Evolutionary conservation across 1,140 invertebrate genomes (phyloP).

Genomic region (Atta texana): DNA sequence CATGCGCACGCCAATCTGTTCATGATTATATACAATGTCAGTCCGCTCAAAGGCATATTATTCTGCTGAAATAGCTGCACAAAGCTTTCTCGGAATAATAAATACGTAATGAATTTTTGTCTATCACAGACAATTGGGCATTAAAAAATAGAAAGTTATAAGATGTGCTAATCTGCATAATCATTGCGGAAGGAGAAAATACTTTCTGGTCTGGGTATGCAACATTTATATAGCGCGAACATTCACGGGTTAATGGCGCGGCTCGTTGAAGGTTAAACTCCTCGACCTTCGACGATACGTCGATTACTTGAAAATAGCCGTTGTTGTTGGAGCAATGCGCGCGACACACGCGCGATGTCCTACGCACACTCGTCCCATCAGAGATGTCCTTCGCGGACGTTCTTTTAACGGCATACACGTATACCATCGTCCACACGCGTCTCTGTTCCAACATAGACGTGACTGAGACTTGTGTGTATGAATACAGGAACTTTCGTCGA

Average conservation of each 20-base stretch:
- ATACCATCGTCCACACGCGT: background rate
- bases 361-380: constrained; percentile 60
- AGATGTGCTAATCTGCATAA: background rate
- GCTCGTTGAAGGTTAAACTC: constrained; percentile 52
- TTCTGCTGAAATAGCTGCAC: background rate
- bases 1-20: constrained; percentile 15
- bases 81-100: background rate
- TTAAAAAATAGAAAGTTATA: background rate
- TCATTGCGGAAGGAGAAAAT: background rate
- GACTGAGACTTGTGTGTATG: constrained; percentile 27
- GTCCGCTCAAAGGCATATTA: background rate
- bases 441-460: constrained; percentile 14
- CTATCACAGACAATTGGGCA: background rate
- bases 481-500: constrained; percentile 30
- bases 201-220: constrained; percentile 6
- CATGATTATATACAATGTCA: background rate
- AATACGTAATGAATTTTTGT: constrained; percentile 6
- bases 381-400: constrained; percentile 59
- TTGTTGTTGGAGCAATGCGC: constrained; percentile 56
- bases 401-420: constrained; percentile 54
- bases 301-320: constrained; percentile 64
- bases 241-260: constrained; percentile 60
- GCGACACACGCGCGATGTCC: constrained; percentile 53
- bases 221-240: constrained; percentile 39
- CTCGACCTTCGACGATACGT: constrained; percentile 65